phyloP scores from a whole-genome alignment of 2,888 invertebrate genomes.

The Linyphia triangularis region DNA sequence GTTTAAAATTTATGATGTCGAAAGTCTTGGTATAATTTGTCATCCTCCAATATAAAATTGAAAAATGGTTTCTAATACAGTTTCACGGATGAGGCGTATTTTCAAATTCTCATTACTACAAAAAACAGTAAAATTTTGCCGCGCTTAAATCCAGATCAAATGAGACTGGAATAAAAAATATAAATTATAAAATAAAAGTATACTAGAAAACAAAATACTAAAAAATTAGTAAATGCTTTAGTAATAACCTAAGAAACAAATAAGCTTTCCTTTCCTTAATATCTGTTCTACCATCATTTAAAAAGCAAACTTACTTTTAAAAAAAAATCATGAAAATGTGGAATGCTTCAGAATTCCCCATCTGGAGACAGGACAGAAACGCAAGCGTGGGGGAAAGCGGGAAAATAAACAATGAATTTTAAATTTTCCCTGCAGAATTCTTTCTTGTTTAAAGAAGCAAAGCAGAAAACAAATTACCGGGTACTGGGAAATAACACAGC shows the following conservation, averaged over 20 bases:
- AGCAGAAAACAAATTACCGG: not conserved
- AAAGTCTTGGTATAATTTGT: too few relatives aligned
- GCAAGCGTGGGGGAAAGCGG: not conserved
- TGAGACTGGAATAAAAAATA: not conserved
- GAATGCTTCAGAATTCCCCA: not conserved
- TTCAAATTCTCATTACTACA: too few relatives aligned
- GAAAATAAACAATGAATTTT: conserved; percentile 41
- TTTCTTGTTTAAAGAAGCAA: not conserved
- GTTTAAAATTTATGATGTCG: too few relatives aligned
- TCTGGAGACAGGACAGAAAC: conserved; percentile 8
- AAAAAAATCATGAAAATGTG: not conserved
- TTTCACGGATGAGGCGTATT: too few relatives aligned
- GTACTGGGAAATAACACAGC: not conserved
- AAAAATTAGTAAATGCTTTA: not conserved
- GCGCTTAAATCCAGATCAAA: too few relatives aligned
- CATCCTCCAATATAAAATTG: too few relatives aligned
- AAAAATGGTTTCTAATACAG: too few relatives aligned
- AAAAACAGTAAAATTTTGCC: not conserved
- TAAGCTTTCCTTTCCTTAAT: not conserved
- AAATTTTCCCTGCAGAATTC: conserved; percentile 7
- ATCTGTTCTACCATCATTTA: conserved; percentile 5
- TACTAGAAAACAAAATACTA: not conserved
- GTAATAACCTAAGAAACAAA: not conserved
- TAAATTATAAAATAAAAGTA: too few relatives aligned
- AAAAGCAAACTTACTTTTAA: not conserved